Evolutionary conservation across 1,140 invertebrate genomes (phyloP), one percentile per base, ranked within the genome.

Genomic region (Chrysoperla carnea): DNA sequence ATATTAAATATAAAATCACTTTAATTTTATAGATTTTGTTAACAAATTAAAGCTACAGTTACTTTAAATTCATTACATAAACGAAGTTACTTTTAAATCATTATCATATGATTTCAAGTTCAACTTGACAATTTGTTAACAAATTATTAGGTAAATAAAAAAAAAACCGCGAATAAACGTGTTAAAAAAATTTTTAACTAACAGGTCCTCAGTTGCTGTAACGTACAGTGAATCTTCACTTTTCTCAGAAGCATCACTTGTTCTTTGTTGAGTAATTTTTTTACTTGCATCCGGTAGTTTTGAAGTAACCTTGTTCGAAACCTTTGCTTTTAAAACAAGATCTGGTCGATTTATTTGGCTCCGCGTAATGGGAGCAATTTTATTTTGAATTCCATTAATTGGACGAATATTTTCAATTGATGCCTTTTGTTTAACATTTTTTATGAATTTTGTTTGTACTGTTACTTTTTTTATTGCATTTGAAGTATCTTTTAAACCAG

Each of bases 201-300:
- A 69, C 65, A 76, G 65, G 46, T 81, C 78, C 57, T 84, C 81
- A 47, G 82, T 65, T 13, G 81, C 81, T 41, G 80, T 80, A 48
- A 75, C 70, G 53, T 86, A 86, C 6, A 84, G 58, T 3, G 75
- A 77, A 47, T 67, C 66, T 45, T 68, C 66, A 46, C 62, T 64
- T 46, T 60, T 70, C 39, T 73, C 68, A 29, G 73, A 75, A 23
- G 17, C 17, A 23, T 23, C 17, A 61, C 77, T 76, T 60, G 76
- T 77, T 29, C 69, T 57, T 54, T 49, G 61, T 45, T 50, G 57
- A 36, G 55, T 58, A 57, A 46, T 53, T 55, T 43, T 62, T 56
- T 49, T 62, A 60, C 29, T 68, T 65, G 41, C 62, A 56, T 65
- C 67, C 36, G 66, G 58, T 5, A 61, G 50, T 35, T 52, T 54